Evolutionary conservation across 2,888 invertebrate species (phyloP), one percentile per base, ranked within the genome.

Genomic region (Ophraella communa): DNA sequence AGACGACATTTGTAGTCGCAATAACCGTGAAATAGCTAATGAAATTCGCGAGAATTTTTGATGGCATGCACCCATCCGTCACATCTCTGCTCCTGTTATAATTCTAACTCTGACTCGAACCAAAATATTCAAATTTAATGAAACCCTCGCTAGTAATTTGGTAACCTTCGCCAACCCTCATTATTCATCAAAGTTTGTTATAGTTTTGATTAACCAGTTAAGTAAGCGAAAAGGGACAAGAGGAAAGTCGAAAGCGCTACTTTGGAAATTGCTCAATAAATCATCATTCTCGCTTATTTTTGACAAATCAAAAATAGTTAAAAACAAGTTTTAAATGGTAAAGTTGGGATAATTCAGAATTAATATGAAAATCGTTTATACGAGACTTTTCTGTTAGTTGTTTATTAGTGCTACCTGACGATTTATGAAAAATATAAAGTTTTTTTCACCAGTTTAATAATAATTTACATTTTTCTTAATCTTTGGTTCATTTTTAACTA

Each of bases 171-270:
- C 56, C 51, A 57, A 51, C 56, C 56, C 51, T 62, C 56, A 57
- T 62, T 62, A 62, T 56, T 62, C 62, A 62, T 62, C 57, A 55
- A 62, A 62, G 56, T 62, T 62, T 62, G 62, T 51, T 62, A 62
- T 62, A 62, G 62, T 62, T 62, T 47, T 56, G 56, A 62, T 62
- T 62, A 62, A 62, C 56, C 62, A 27, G 51, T 56, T 44, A 59
- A 59, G 59, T 51, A 51, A 24, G 49, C 27, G 49, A 27, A 51
- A 51, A 23, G 14, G 49, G 49, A 17, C 2, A 27, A 17, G 10
- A 0, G 49, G 27, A 24, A 51, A 51, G 27, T 10, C 27, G 27
- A 4, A 27, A 51, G 27, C 49, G 27, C 27, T 51, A 51, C 49
- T 51, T 51, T 27, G 49, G 17, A 51, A 51, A 51, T 51, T 51